Conservation (phyloP, 2,797 vertebrate genomes). For the Tarsius wallacei region DNA sequence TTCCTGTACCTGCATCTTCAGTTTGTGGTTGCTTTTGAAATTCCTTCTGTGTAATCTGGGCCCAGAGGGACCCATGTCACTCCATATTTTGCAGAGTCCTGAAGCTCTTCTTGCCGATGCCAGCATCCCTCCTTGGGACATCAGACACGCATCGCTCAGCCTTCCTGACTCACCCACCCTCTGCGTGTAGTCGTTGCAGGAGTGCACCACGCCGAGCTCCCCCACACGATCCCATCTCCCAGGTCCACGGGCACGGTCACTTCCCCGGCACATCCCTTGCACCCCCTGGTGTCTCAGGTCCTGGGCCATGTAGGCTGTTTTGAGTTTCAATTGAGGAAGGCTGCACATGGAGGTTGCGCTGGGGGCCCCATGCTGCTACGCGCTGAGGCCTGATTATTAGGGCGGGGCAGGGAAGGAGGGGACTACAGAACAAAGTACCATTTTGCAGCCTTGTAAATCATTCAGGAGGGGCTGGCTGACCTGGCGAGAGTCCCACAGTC, state of each 20-base stretch:
- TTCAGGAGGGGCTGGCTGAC: conserved; percentile 86
- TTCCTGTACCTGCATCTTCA: neutral
- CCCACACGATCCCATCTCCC: neutral
- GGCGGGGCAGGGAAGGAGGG: conserved; percentile 66
- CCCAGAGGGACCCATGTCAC: neutral
- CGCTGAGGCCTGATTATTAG: conserved; percentile 9
- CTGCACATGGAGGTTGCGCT: neutral
- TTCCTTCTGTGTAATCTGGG: neutral
- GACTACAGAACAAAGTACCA: conserved; percentile 86
- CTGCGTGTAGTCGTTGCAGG: too few relatives aligned
- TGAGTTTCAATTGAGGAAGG: conserved; percentile 4
- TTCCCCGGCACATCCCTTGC: neutral
- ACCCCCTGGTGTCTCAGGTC: neutral
- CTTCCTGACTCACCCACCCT: neutral
- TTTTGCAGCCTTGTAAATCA: conserved; percentile 88
- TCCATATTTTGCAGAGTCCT: neutral
- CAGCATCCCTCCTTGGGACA: neutral
- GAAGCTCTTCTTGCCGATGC: neutral
- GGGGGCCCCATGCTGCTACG: neutral
- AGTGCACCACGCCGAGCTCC: neutral
- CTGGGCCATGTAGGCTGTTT: neutral
- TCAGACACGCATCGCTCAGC: neutral
- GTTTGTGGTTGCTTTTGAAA: neutral
- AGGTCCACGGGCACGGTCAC: neutral
- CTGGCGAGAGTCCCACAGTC: conserved; percentile 66